Conservation (phyloP, 2,797 vertebrate species). For the Hozukius guyotensis region DNA sequence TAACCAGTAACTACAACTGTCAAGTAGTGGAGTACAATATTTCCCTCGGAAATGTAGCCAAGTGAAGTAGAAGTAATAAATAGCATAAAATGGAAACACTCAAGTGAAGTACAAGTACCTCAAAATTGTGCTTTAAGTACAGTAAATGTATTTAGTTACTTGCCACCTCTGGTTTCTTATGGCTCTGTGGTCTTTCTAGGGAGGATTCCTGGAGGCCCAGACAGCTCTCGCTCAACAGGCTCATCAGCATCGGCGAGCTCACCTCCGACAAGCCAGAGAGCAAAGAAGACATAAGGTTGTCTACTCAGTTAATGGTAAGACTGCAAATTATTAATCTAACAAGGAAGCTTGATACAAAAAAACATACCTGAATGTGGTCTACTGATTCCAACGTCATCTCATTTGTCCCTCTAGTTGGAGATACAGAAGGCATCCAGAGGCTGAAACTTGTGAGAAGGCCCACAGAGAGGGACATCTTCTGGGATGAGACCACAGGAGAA, state of each 20-base stretch:
- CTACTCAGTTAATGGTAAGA: conserved; percentile 50
- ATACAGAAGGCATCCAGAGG: conserved; percentile 30
- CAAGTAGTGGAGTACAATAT: background rate
- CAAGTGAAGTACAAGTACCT: no score
- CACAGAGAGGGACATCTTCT: conserved; percentile 71
- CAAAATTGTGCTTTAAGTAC: no score
- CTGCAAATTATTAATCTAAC: background rate
- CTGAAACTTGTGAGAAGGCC: conserved; percentile 69
- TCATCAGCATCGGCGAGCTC: conserved; percentile 45
- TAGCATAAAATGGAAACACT: background rate
- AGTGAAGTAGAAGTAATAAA: background rate
- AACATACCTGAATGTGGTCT: background rate
- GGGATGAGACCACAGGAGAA: conserved; percentile 82
- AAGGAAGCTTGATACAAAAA: background rate
- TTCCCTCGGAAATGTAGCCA: background rate
- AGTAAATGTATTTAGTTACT: background rate
- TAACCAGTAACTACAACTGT: background rate
- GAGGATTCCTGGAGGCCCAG: conserved; percentile 66
- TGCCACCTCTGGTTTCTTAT: background rate
- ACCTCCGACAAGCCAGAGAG: conserved; percentile 57
- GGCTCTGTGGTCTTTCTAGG: conserved; percentile 28
- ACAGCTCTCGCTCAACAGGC: conserved; percentile 55
- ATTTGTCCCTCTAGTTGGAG: conserved; percentile 19
- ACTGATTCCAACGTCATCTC: background rate
- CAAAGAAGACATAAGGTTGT: conserved; percentile 43